A percentile compares a stretch with the other conserved stretches of the same genome.
These are phyloP conservation scores for Drosophila sturtevanti DNA, from an alignment of 1,140 invertebrate species.

Conservation along the genomic window DNA sequence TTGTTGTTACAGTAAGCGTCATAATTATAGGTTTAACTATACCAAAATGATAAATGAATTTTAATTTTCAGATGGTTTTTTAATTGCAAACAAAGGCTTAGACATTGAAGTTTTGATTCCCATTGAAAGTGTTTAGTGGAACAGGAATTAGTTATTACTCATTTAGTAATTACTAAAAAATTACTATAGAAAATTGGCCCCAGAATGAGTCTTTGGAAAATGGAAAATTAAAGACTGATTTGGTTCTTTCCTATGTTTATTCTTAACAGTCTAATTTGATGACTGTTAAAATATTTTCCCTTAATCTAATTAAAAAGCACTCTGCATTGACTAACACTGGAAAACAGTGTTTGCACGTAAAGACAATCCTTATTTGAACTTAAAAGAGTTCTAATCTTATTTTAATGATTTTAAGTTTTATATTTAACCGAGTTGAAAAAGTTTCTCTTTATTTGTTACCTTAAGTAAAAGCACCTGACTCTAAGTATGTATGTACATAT, in stretches of 20 bases:
- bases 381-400: no score
- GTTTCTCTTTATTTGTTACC: no score
- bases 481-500: no score
- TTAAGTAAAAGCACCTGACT: no score
- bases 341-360: no score
- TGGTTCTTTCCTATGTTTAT: no score
- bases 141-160: not conserved
- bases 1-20: constrained; percentile 28
- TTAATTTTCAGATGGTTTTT: not conserved
- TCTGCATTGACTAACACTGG: no score
- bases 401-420: no score
- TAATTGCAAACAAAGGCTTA: not conserved
- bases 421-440: no score
- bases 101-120: not conserved
- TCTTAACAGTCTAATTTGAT: not conserved
- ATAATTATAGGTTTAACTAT: constrained; percentile 26
- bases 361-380: no score
- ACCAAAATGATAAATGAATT: constrained; percentile 22
- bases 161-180: not conserved
- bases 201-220: not conserved
- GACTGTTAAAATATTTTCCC: not conserved
- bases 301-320: no score
- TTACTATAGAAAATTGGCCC: not conserved
- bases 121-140: not conserved
- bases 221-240: no score